Conservation (phyloP, 2,888 invertebrate species). For the Tipula vernalis region DNA sequence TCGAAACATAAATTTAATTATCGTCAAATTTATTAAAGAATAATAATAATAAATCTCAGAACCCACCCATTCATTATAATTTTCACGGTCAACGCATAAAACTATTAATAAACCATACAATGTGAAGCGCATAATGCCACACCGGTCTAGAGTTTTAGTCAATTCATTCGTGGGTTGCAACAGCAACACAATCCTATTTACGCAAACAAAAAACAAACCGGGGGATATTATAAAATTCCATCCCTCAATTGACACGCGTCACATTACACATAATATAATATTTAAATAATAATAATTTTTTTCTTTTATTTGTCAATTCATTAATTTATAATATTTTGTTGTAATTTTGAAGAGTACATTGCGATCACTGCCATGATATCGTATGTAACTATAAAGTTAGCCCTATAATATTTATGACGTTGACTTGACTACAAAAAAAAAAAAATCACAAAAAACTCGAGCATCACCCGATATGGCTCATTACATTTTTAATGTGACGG, state of each 20-base stretch:
- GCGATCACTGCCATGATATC: not conserved
- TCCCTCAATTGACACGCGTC: not conserved
- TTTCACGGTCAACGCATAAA: not conserved
- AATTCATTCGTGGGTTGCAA: not conserved
- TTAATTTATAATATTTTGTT: not conserved
- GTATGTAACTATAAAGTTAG: not conserved
- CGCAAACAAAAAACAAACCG: not conserved
- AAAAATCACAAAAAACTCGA: not conserved
- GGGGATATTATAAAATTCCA: not conserved
- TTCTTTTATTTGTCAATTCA: not conserved
- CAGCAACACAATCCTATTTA: not conserved
- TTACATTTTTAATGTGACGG: slow-evolving; percentile 12
- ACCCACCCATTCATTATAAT: not conserved
- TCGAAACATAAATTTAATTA: not conserved
- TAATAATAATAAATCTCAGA: not conserved
- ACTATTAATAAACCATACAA: not conserved
- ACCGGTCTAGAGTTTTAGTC: not conserved
- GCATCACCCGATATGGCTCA: slow-evolving; percentile 9
- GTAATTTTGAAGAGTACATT: not conserved
- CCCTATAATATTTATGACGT: not conserved
- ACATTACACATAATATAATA: not conserved
- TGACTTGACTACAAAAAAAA: not conserved
- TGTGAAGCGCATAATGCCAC: not conserved
- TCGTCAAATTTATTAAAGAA: not conserved
- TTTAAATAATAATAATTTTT: not conserved